Evolutionary conservation across 2,113 vertebrate species (phyloP).

Genomic region (Thomomys bottae): DNA sequence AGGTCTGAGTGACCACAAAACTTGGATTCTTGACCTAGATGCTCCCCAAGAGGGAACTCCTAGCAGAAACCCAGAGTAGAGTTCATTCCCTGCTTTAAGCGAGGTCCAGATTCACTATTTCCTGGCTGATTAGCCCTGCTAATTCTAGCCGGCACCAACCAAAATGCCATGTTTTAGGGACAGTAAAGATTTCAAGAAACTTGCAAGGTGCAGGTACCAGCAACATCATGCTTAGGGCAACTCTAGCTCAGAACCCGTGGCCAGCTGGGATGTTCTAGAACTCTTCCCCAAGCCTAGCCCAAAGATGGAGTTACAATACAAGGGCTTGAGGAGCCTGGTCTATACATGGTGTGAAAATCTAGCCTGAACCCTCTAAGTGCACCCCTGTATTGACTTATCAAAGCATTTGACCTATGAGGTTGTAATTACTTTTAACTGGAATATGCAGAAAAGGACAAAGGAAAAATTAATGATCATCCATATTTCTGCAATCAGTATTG

Average conservation of each 20-base stretch:
- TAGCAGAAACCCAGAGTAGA: not conserved
- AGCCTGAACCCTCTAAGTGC: not conserved
- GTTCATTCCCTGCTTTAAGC: not conserved
- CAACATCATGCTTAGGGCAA: not conserved
- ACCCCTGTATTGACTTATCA: not conserved
- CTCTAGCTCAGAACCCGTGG: not conserved
- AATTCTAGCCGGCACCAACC: not conserved
- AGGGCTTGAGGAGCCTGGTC: not conserved
- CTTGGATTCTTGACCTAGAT: not conserved
- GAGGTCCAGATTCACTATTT: not conserved
- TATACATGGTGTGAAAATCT: not conserved
- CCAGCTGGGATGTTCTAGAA: not conserved
- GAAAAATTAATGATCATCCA: conserved; percentile 32
- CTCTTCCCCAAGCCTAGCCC: too few species aligned
- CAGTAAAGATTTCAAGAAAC: not conserved
- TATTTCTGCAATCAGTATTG: conserved; percentile 12
- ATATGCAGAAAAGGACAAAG: conserved; percentile 43
- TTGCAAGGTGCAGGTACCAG: not conserved
- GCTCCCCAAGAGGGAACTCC: not conserved
- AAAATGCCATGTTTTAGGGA: not conserved
- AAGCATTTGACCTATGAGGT: not conserved
- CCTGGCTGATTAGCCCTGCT: too few species aligned
- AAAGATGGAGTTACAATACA: not conserved
- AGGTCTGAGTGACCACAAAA: not conserved
- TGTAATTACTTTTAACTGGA: conserved; percentile 56